Evolutionary conservation across 2,113 vertebrate species (phyloP), one percentile per base, ranked within the genome.

Genomic region (Loxodonta africana): DNA sequence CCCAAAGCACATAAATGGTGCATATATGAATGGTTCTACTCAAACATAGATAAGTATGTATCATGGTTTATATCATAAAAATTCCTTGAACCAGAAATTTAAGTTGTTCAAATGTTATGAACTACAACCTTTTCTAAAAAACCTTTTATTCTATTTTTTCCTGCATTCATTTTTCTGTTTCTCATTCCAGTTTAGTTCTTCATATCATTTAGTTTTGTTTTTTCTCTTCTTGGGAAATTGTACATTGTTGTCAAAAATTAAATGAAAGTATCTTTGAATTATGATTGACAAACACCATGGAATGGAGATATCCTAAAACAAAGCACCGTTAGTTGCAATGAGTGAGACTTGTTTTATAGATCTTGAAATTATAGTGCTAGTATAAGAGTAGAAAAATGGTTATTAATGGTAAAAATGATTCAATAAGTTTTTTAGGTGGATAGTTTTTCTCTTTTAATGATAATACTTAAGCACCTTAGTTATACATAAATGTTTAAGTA

Each of bases 1-100:
- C 99, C 99, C 94, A 99, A 99, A 99, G 99, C 99, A 71, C 99
- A 99, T 98, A 99, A 99, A 98, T 99, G 99, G 99, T 99, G 99
- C 98, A 99, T 99, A 98, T 99, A 99, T 3, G 99, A 99, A 97
- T 99, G 99, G 99, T 99, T 99, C 98, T 99, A 99, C 97, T 99
- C 99, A 81, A 99, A 99, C 96, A 99, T 99, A 97, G 99, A 99
- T 99, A 99, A 99, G 99, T 99, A 99, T 93, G 98, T 98, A 63
- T 96, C 63, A 0, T 88, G 96, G 96, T 6, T 89, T 8, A 20
- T 41, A 57, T 83, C 5, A 37, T 77, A 1, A 92, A 2, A 84
- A 90, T 94, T 90, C 25, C 62, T 87, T 97, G 57, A 89, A 71
- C 37, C 60, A 88, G 62, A 97, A 97, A 93, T 74, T 97, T 65